phyloP scores from a whole-genome alignment of 2,113 vertebrate species.

The Parus major region DNA sequence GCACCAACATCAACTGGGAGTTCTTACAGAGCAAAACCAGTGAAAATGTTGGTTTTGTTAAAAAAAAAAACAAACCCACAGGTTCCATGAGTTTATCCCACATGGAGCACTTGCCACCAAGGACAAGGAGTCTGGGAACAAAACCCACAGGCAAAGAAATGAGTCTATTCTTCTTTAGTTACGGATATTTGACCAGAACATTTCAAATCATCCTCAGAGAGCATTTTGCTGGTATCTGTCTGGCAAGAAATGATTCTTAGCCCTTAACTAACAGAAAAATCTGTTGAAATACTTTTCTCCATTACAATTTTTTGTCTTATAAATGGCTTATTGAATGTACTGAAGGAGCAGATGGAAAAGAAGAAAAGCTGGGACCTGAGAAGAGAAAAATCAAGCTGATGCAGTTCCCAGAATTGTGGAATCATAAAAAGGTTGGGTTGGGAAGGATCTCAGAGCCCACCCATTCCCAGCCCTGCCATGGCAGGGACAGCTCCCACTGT shows the following conservation, averaged over 20 bases:
- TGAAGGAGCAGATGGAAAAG: background rate
- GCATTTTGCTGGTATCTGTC: background rate
- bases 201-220: background rate
- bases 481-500: background rate
- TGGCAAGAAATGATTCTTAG: background rate
- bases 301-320: background rate
- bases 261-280: background rate
- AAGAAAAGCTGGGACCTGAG: background rate
- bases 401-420: background rate
- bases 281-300: background rate
- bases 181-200: background rate
- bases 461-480: background rate
- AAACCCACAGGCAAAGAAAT: background rate
- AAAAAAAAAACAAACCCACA: background rate
- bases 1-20: background rate
- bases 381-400: background rate
- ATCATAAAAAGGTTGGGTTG: background rate
- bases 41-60: background rate
- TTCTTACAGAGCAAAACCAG: background rate
- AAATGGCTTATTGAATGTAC: background rate
- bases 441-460: fast-evolving
- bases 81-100: background rate
- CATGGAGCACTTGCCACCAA: background rate
- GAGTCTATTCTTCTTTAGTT: background rate
- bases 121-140: background rate